Base-by-base conservation (phyloP, 2,888 invertebrate genomes). In the Cheilosia vernalis region DNA sequence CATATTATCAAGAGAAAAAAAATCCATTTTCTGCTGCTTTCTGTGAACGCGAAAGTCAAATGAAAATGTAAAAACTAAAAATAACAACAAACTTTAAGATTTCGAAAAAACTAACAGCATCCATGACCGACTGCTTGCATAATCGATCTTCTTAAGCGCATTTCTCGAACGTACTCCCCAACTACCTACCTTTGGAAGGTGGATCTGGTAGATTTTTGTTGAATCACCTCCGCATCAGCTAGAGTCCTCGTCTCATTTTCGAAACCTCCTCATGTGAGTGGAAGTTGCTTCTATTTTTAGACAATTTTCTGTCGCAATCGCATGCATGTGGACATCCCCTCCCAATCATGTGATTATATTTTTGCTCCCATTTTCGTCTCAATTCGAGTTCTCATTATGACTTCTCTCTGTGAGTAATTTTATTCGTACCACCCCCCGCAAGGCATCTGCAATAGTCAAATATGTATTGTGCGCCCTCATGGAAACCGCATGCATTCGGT, bases 401-500 rank as follows among this genome's bases (percentile, higher is more conserved):
- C 53, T 78, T 53, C 21, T 17, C 33, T 33, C 53, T 40, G 60
- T 33, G 63, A 56, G 69, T 24, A 51, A 60, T 17, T 51, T 49
- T 51, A 30, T 40, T 63, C n/a, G 33, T 42, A 24, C 44, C 17
- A 37, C 47, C 21, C 2, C 40, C 58, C 80, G 74, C 73, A 63
- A 55, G 49, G 53, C 70, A 55, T 69, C 58, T 61, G 19, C 21
- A 19, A 17, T 37, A 24, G 13, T 15, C 17, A 13, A 27, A 44
- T 17, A 7, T n/a, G 4, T 13, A 19, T 60, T 5, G 55, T 24
- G 44, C 27, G 67, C 63, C 24, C 42, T 30, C 10, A 60, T 7
- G 30, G 10, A 49, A 76, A 76, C 76, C 81, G 77, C 85, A 85
- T 85, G 80, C 60, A 84, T 9, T 60, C 27, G 21, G 58, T 10